These are phyloP conservation scores for Pluvialis apricaria DNA, from an alignment of 2,113 vertebrate genomes.

Conservation along the genomic window DNA sequence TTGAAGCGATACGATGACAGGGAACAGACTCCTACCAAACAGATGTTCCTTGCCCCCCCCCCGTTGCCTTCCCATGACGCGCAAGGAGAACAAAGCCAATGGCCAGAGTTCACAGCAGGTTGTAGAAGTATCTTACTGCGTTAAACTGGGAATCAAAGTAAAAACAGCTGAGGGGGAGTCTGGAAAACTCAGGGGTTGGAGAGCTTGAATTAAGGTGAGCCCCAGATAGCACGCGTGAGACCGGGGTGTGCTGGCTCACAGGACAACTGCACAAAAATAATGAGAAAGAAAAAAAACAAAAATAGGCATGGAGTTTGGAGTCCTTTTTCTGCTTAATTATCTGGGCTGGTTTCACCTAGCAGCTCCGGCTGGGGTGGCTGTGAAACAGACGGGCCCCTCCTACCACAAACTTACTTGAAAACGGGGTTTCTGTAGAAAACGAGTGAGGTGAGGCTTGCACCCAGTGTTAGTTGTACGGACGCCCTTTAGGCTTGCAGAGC, in stretches of 20 bases:
- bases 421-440: not conserved
- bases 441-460: not conserved
- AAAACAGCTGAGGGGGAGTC: not conserved
- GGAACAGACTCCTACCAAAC: not conserved
- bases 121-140: not conserved
- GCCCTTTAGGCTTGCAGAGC: fast-evolving
- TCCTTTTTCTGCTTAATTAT: not conserved
- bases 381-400: not conserved
- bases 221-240: fast-evolving
- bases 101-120: not conserved
- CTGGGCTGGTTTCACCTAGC: not conserved
- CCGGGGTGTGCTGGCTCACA: fast-evolving
- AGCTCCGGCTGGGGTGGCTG: not conserved
- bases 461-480: not conserved
- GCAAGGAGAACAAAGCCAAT: not conserved
- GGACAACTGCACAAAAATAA: not conserved
- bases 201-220: not conserved
- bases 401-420: not conserved
- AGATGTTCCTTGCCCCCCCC: not conserved
- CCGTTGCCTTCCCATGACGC: not conserved
- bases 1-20: not conserved
- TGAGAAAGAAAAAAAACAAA: not conserved
- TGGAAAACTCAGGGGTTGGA: not conserved
- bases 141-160: not conserved
- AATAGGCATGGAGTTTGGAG: not conserved